Conservation (phyloP, 2,888 invertebrate genomes). For the Schizaphis graminum region DNA sequence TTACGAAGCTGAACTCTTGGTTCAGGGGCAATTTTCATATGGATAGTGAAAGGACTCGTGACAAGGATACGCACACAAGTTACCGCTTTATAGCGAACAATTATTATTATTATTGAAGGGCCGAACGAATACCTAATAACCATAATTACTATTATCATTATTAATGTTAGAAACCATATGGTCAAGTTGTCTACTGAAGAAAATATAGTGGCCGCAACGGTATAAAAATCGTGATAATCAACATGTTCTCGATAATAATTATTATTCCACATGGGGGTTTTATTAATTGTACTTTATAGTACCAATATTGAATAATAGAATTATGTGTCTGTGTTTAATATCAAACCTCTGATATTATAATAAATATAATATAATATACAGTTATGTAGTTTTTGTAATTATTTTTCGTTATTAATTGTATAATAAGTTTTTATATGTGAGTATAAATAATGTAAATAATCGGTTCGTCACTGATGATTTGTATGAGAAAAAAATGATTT, state of each 20-base stretch:
- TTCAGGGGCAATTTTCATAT: conserved; percentile 30
- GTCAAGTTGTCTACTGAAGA: background rate
- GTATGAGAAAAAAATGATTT: background rate
- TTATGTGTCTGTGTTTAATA: background rate
- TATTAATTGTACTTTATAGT: background rate
- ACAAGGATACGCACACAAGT: conserved; percentile 7
- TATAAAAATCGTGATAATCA: background rate
- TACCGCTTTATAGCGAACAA: background rate
- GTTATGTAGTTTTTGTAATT: background rate
- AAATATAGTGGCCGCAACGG: background rate
- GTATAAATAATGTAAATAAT: background rate
- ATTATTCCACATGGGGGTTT: background rate
- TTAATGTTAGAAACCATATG: background rate
- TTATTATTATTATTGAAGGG: background rate
- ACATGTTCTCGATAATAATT: background rate
- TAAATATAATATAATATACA: background rate
- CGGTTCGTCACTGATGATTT: background rate
- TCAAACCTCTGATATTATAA: background rate
- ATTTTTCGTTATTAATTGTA: background rate
- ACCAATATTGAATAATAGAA: background rate
- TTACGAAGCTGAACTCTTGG: background rate
- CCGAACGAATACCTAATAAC: conserved; percentile 12
- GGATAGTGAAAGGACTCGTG: conserved; percentile 10
- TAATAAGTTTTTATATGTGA: background rate
- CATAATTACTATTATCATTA: conserved; percentile 19